Base-by-base conservation (phyloP, 2,888 invertebrate species). In the Isoperla grammatica region DNA sequence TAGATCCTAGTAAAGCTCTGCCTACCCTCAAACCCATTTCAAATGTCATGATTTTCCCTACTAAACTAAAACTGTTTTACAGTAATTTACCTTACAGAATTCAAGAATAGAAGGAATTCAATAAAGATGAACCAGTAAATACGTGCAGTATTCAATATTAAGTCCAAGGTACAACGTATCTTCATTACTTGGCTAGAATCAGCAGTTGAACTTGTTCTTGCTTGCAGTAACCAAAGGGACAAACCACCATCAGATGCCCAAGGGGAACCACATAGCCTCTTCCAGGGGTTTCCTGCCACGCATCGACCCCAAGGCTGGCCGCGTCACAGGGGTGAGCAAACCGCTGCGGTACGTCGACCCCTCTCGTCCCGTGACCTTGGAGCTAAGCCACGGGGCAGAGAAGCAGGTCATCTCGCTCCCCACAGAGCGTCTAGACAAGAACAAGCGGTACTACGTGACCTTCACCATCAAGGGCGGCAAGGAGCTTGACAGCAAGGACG, bases 381-480 rank as follows among this genome's bases (percentile, higher is more conserved):
- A 93, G 74, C 81, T 94, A 57, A 88, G 87, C 57, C 90, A 91
- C 68, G 92, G 92, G 43, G 84, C 85, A 58, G 90, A 89, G 70
- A 88, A 88, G 71, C 72, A 73, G 65, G 81, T 93, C 65, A 92
- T 93, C 71, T 87, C 91, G 68, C 79, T 94, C 73, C 94, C 94
- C 56, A 87, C 92, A 17, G 90, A 93, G 70, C 86, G 84, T 72
- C 76, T 94, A 68, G 92, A 94, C 73, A 89, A 88, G 71, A 90
- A 88, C 72, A 94, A 93, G 75, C 82, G 90, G 71, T 95, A 94
- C 76, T 93, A 91, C 74, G 93, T 95, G 61, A 94, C 93, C 54
- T 93, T 95, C 72, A 93, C 93, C 29, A 91, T 95, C 2, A 90
- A 90, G 74, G 90, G 90, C 55, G 67, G 68, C 19, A 39, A 6